Base-by-base conservation (phyloP, 2,888 invertebrate species). In the Dusona sp. region DNA sequence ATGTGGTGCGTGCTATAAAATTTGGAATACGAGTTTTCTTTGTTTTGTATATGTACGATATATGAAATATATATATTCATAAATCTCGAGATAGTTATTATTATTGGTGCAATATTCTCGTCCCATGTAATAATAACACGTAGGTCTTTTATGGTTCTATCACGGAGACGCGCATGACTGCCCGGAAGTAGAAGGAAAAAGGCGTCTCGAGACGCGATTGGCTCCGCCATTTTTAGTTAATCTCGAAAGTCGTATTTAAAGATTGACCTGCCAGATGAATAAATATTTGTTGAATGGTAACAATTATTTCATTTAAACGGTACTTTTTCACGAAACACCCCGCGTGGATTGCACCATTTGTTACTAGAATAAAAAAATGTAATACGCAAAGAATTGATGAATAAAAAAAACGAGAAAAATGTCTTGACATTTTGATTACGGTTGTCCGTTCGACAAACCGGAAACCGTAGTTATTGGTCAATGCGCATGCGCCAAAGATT, bases 11-110 rank as follows among this genome's bases (percentile, higher is more conserved):
- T 25, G 22, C 22, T 22, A 54, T 8, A 22, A 51, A 19, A n/a
- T n/a, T 22, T 72, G 61, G n/a, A 29, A 78, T 48, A 64, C 36
- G n/a, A 72, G 29, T 79, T 73, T 67, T 73, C 33, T 79, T 78
- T 57, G 61, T 77, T 82, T 82, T 83, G 75, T 77, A 70, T 70
- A 70, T 77, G 70, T 83, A 77, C 48, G 77, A 68, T 77, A 83
- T 61, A 48, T 42, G 64, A 68, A 73, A 73, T 73, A 74, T 79
- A 83, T 83, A 77, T 83, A 83, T 83, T 83, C 77, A 64, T 77
- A 79, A 79, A 77, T 77, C 74, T 81, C 42, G 19, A 67, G 25
- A 9, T 45, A n/a, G 72, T 81, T 79, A 45, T 67, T 16, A 29
- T 61, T 16, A 57, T 57, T 61, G 57, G 25, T 2, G 16, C 33